Evolutionary conservation across 1,140 invertebrate genomes (phyloP).

Genomic region (Drosophila quadrilineata): DNA sequence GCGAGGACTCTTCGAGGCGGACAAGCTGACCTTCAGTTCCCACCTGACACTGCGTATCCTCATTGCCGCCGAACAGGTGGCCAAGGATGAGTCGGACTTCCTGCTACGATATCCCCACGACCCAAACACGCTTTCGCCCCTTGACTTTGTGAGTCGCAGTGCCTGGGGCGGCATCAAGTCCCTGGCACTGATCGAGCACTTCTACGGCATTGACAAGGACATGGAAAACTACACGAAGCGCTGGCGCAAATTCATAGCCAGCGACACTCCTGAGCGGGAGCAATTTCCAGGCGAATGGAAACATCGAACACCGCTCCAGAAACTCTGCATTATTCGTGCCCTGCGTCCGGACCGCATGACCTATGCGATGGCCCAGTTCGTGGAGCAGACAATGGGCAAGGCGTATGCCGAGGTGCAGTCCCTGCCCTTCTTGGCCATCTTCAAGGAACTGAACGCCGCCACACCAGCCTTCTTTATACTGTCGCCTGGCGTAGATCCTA

Average conservation of each 20-base stretch:
- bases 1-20: conserved; percentile 95
- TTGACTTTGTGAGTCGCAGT: conserved; percentile 91
- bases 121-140: conserved; percentile 87
- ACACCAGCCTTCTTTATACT: conserved; percentile 97
- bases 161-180: conserved; percentile 95
- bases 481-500: conserved; percentile 96
- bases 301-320: conserved; percentile 93
- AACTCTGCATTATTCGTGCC: conserved; percentile 95
- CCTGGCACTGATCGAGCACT: conserved; percentile 90
- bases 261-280: conserved; percentile 95
- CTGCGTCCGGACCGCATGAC: conserved; percentile 89
- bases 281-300: conserved; percentile 98
- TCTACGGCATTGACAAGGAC: conserved; percentile 94
- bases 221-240: conserved; percentile 95
- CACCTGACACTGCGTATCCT: conserved; percentile 92
- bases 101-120: conserved; percentile 90
- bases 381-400: conserved; percentile 93
- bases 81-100: conserved; percentile 91
- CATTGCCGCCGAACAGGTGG: conserved; percentile 86
- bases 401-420: conserved; percentile 90
- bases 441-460: conserved; percentile 90
- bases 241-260: conserved; percentile 96
- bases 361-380: conserved; percentile 83
- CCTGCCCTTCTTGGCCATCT: conserved; percentile 92
- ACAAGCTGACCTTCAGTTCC: conserved; percentile 95